These are phyloP conservation scores for Silvanus unidentatus DNA, from an alignment of 2,888 invertebrate genomes.

Conservation along the genomic window DNA sequence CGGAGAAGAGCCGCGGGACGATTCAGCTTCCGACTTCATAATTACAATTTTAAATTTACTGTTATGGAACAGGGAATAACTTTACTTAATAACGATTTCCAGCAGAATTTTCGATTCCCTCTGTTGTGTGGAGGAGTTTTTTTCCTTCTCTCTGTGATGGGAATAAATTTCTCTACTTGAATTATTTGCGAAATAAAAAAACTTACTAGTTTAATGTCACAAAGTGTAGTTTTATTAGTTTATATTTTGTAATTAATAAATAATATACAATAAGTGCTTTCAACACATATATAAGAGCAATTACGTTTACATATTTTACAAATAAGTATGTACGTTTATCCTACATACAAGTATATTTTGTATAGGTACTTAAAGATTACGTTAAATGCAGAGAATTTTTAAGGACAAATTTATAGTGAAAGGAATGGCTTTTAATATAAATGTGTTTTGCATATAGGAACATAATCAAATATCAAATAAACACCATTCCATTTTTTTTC, in stretches of 20 bases:
- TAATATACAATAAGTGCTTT: slow-evolving; percentile 39
- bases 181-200: not conserved
- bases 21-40: slow-evolving; percentile 31
- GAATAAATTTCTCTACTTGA: too few relatives aligned
- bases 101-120: too few relatives aligned
- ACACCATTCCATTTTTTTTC: not conserved
- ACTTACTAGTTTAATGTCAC: slow-evolving; percentile 8
- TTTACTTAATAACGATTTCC: slow-evolving; percentile 25
- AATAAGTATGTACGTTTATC: slow-evolving; percentile 34
- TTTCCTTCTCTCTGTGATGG: too few relatives aligned
- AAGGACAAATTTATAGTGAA: slow-evolving; percentile 14
- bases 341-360: slow-evolving; percentile 20
- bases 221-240: slow-evolving; percentile 29
- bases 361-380: not conserved
- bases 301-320: slow-evolving; percentile 32
- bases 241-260: slow-evolving; percentile 39
- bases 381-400: slow-evolving; percentile 28
- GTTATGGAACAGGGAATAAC: slow-evolving; percentile 16
- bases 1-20: slow-evolving; percentile 18
- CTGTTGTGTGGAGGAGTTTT: too few relatives aligned
- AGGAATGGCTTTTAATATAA: slow-evolving; percentile 12
- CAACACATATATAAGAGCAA: slow-evolving; percentile 30
- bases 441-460: slow-evolving; percentile 20
- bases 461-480: slow-evolving; percentile 9
- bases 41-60: slow-evolving; percentile 43